These are phyloP conservation scores for Ceyx margarethae DNA, from an alignment of 2,113 vertebrate genomes.

Conservation along the genomic window DNA sequence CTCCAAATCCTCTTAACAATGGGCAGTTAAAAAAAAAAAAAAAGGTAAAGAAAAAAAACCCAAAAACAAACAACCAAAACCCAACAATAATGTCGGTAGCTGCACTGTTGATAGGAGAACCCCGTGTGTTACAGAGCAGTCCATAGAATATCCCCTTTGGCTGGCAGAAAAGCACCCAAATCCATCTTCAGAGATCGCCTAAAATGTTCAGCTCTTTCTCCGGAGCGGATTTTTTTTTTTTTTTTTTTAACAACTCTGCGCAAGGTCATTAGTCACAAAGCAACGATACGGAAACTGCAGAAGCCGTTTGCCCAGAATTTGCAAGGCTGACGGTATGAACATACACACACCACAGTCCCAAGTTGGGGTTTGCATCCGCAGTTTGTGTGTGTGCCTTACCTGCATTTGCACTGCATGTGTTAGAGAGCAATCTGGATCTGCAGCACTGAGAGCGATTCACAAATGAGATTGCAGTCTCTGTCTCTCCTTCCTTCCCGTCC, in stretches of 20 bases:
- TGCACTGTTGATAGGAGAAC: conserved; percentile 32
- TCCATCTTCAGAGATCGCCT: conserved; percentile 72
- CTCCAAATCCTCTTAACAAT: conserved; percentile 64
- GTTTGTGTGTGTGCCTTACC: conserved; percentile 81
- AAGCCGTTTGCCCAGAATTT: conserved; percentile 42
- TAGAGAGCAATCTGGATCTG: conserved; percentile 88
- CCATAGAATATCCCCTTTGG: conserved; percentile 45
- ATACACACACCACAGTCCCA: conserved; percentile 57
- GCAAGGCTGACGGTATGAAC: conserved; percentile 4
- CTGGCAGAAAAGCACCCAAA: conserved; percentile 59
- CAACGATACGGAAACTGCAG: conserved; percentile 70
- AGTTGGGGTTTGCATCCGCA: conserved; percentile 82
- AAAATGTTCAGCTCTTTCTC: conserved; percentile 65
- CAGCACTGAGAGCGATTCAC: conserved; percentile 90
- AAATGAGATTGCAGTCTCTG: conserved; percentile 95
- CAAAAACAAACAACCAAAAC: not conserved
- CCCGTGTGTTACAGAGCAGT: conserved; percentile 51
- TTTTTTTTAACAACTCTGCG: conserved; percentile 78
- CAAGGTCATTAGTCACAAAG: conserved; percentile 83
- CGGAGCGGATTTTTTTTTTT: conserved; percentile 54
- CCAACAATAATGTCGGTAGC: conserved; percentile 39
- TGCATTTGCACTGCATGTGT: conserved; percentile 90
- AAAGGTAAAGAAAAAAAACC: conserved; percentile 3
- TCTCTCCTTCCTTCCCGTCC: conserved; percentile 64
- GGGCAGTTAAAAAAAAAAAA: not conserved